Percentiles rank a stretch among this genome's conserved stretches.
phyloP scores from a whole-genome alignment of 2,888 invertebrate species.

The Epinotia brunnichana region DNA sequence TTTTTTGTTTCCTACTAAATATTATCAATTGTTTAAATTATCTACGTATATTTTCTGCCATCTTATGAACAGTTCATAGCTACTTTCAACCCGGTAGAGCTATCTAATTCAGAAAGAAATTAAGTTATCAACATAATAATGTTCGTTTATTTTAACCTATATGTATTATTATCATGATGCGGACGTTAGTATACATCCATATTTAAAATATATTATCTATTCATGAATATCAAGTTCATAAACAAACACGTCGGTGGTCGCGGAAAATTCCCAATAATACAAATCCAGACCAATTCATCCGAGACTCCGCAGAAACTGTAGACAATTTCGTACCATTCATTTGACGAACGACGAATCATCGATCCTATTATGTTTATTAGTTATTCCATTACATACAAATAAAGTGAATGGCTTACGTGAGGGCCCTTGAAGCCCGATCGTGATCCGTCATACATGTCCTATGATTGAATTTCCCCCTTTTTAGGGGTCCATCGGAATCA shows the following conservation, averaged over 20 bases:
- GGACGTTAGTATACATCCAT: too few species aligned
- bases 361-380: constrained; percentile 28
- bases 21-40: too few species aligned
- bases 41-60: too few species aligned
- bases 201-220: too few species aligned
- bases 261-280: background rate
- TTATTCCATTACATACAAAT: constrained; percentile 31
- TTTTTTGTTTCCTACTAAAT: too few species aligned
- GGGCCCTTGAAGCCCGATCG: background rate
- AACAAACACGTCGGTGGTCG: background rate
- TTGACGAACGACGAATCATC: constrained; percentile 20
- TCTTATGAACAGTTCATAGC: too few species aligned
- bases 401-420: constrained; percentile 2
- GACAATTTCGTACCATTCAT: constrained; percentile 22
- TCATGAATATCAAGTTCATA: background rate
- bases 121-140: too few species aligned
- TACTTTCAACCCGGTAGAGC: too few species aligned
- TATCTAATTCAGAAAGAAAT: too few species aligned
- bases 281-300: background rate
- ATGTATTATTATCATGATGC: too few species aligned
- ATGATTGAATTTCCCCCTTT: constrained; percentile 33
- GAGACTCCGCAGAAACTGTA: background rate
- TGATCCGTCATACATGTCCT: constrained; percentile 20
- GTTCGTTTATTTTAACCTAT: too few species aligned
- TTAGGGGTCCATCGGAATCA: constrained; percentile 18